Percentiles rank a stretch among this genome's conserved stretches.
phyloP scores from a whole-genome alignment of 2,888 invertebrate genomes.

The Timema cristinae region DNA sequence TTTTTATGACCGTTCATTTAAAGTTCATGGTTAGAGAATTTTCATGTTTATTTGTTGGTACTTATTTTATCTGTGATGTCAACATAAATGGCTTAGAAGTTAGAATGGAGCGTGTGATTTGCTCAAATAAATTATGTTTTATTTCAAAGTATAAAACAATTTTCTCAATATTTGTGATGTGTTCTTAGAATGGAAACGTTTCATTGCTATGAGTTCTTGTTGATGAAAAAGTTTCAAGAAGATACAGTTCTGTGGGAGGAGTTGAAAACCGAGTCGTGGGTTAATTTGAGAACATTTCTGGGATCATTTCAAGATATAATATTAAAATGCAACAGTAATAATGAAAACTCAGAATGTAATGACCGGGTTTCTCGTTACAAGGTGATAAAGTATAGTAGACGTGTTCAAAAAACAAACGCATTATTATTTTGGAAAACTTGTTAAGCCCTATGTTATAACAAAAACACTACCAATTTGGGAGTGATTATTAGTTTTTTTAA shows the following conservation, averaged over 20 bases:
- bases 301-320: conserved; percentile 14
- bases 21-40: too few species aligned
- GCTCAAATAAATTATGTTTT: background rate
- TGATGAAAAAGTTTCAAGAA: conserved; percentile 28
- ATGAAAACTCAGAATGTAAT: conserved; percentile 2
- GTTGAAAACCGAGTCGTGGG: conserved; percentile 25
- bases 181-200: conserved; percentile 23
- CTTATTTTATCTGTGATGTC: too few species aligned
- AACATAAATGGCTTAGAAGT: too few species aligned
- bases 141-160: background rate
- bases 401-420: too few species aligned
- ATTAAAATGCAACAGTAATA: conserved; percentile 8
- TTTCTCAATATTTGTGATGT: background rate
- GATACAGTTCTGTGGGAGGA: conserved; percentile 26
- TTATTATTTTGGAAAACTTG: too few species aligned
- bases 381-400: conserved; percentile 3
- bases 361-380: conserved; percentile 10
- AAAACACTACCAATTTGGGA: too few species aligned
- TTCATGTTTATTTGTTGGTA: too few species aligned
- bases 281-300: conserved; percentile 18
- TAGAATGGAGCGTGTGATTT: too few species aligned
- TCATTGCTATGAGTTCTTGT: conserved; percentile 28
- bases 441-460: too few species aligned
- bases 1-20: too few species aligned
- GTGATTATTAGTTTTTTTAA: too few species aligned